Conservation (phyloP, 2,113 vertebrate species). For the Ictalurus punctatus region DNA sequence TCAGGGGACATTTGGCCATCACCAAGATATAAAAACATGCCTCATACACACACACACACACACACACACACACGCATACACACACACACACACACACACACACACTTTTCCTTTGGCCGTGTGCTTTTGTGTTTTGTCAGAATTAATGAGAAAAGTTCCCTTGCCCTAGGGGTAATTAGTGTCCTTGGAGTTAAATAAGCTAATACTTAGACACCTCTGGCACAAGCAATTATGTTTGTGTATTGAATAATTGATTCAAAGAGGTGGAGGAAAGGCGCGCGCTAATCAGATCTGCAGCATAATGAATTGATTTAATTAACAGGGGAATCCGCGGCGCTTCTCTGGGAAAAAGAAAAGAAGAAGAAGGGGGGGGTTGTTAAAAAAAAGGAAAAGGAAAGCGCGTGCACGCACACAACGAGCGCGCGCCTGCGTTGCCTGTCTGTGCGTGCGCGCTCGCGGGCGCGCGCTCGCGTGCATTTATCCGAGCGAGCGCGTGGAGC, state of each 20-base stretch:
- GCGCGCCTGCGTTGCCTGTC: no score
- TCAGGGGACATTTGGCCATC: not conserved
- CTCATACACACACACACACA: slow-evolving; percentile 65
- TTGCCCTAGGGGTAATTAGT: slow-evolving; percentile 99
- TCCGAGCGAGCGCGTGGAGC: slow-evolving; percentile 84
- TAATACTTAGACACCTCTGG: slow-evolving; percentile 99
- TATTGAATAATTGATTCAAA: slow-evolving; percentile 99
- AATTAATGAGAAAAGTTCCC: slow-evolving; percentile 99
- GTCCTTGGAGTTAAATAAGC: slow-evolving; percentile 99
- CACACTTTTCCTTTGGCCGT: slow-evolving; percentile 85
- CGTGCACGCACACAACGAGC: not conserved
- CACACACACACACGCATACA: slow-evolving; percentile 59
- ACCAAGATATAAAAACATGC: slow-evolving; percentile 40
- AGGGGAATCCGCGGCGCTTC: slow-evolving; percentile 94
- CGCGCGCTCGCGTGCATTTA: slow-evolving; percentile 75
- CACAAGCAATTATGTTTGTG: slow-evolving; percentile 99
- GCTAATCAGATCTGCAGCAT: slow-evolving; percentile 99
- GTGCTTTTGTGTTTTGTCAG: slow-evolving; percentile 99
- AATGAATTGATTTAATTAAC: slow-evolving; percentile 99
- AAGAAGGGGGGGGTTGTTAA: not conserved
- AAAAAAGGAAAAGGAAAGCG: not conserved
- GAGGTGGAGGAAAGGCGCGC: slow-evolving; percentile 89
- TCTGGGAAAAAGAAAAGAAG: slow-evolving; percentile 77
- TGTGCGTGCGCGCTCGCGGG: slow-evolving; percentile 51
- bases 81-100: slow-evolving; percentile 63